Conservation (phyloP, 2,797 vertebrate species). For the Phalanger gymnotis region DNA sequence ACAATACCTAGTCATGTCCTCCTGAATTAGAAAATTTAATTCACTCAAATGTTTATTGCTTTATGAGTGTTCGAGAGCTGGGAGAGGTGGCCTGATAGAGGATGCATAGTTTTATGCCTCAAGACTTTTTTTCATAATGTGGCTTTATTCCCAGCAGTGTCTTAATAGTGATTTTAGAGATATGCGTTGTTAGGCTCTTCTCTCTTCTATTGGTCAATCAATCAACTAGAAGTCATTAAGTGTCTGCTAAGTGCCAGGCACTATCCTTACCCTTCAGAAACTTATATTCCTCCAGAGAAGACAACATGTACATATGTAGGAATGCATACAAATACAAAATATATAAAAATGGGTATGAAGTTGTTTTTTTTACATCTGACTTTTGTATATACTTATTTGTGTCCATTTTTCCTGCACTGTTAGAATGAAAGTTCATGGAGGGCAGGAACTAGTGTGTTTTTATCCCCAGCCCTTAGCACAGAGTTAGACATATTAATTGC, state of each 20-base stretch:
- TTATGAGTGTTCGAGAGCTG: not conserved
- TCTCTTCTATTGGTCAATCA: not conserved
- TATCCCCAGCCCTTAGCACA: not conserved
- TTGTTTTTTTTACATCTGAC: not conserved
- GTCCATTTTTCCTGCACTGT: not conserved
- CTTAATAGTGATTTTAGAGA: not conserved
- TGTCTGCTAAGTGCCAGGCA: not conserved
- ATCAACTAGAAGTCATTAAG: not conserved
- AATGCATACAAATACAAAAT: not conserved
- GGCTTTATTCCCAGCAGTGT: not conserved
- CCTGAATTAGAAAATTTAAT: not conserved
- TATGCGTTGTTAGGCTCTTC: not conserved
- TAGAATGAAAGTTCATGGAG: not conserved
- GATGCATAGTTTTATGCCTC: not conserved
- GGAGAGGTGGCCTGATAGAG: not conserved
- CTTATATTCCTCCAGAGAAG: not conserved
- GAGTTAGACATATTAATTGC: not conserved
- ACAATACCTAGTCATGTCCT: not conserved
- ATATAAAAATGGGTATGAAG: not conserved
- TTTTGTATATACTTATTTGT: not conserved
- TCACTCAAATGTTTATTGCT: not conserved
- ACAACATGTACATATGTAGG: not conserved
- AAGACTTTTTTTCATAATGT: not conserved
- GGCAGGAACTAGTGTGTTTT: not conserved
- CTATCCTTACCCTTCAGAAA: not conserved